Evolutionary conservation across 2,888 invertebrate species (phyloP).

Genomic region (Acleris cristana): DNA sequence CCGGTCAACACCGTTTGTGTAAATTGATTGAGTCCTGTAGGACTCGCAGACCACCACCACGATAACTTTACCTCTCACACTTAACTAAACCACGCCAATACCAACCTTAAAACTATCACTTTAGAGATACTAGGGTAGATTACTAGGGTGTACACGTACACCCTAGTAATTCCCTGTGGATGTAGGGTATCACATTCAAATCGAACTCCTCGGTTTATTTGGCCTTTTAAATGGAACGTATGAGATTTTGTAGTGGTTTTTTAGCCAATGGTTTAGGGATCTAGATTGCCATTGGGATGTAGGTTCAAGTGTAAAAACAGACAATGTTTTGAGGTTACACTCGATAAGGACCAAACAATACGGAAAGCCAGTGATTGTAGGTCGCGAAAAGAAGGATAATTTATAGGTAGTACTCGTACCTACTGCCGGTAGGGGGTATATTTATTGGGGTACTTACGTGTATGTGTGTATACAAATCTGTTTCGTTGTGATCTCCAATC

Average conservation of each 20-base stretch:
- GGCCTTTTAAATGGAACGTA: constrained; percentile 55
- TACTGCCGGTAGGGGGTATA: no score
- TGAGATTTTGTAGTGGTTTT: constrained; percentile 43
- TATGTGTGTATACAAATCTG: no score
- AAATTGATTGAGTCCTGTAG: constrained; percentile 67
- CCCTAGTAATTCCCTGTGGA: constrained; percentile 58
- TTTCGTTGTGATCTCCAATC: no score
- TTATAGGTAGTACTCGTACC: no score
- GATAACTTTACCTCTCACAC: constrained; percentile 25
- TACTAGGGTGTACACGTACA: constrained; percentile 42
- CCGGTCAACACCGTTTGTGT: constrained; percentile 71
- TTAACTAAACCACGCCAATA: constrained; percentile 37
- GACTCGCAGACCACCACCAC: constrained; percentile 43
- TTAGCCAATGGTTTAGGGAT: constrained; percentile 36
- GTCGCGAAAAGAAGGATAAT: no score
- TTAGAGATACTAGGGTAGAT: no score
- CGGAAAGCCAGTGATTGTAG: no score
- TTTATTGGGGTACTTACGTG: no score
- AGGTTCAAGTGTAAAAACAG: background rate
- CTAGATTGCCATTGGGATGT: background rate
- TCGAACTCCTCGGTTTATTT: constrained; percentile 63
- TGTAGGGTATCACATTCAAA: constrained; percentile 62
- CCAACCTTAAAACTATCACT: constrained; percentile 41
- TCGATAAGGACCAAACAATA: no score
- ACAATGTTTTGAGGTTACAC: background rate